phyloP scores from a whole-genome alignment of 2,113 vertebrate genomes.

The Cichladusa arquata region DNA sequence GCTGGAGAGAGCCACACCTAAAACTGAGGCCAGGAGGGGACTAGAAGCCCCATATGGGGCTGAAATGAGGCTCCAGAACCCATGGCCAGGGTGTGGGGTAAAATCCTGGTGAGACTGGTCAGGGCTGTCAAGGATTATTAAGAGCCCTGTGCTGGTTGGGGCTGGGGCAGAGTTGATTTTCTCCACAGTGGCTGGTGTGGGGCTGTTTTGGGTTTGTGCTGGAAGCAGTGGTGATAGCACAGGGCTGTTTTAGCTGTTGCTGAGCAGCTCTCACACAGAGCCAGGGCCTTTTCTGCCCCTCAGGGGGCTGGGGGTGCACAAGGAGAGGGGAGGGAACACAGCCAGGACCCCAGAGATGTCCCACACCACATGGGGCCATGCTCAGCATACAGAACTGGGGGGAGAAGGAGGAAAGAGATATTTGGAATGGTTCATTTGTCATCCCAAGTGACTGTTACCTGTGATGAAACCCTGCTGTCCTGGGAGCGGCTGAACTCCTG shows the following conservation, averaged over 20 bases:
- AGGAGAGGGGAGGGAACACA: not conserved
- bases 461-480: not conserved
- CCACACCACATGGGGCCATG: not conserved
- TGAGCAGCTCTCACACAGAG: not conserved
- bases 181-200: not conserved
- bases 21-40: not conserved
- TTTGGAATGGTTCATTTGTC: not conserved
- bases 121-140: not conserved
- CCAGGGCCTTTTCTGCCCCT: not conserved
- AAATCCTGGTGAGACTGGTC: not conserved
- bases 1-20: not conserved
- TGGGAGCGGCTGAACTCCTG: not conserved
- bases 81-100: not conserved
- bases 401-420: not conserved
- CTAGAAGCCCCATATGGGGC: not conserved
- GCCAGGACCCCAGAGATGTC: not conserved
- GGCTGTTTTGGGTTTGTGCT: not conserved
- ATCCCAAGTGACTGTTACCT: too few species aligned
- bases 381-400: not conserved
- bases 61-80: not conserved
- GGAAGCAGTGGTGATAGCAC: not conserved
- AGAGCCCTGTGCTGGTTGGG: not conserved
- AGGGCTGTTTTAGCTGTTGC: not conserved
- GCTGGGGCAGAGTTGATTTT: not conserved
- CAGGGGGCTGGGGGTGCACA: not conserved